These are phyloP conservation scores for Tachyglossus aculeatus DNA, from an alignment of 2,797 vertebrate genomes.

Conservation along the genomic window DNA sequence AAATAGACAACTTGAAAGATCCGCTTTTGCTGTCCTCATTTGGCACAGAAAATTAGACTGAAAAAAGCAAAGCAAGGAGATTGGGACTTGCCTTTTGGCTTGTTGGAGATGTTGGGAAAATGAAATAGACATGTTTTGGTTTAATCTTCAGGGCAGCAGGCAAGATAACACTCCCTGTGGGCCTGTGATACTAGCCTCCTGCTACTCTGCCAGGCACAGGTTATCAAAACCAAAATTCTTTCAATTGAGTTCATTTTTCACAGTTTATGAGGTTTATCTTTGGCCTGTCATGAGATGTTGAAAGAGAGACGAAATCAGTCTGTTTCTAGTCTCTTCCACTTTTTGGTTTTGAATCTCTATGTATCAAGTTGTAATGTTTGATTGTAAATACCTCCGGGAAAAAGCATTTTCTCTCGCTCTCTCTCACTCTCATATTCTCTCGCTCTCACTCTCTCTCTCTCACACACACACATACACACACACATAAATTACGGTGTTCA, in stretches of 20 bases:
- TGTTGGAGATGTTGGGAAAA: slow-evolving; percentile 38
- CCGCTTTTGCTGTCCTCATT: background rate
- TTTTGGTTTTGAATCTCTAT: slow-evolving; percentile 12
- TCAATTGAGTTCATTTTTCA: slow-evolving; percentile 46
- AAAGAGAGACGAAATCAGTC: slow-evolving; percentile 37
- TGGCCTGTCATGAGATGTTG: slow-evolving; percentile 45
- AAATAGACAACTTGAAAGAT: too few species aligned
- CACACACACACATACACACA: background rate
- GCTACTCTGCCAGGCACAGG: slow-evolving; percentile 37
- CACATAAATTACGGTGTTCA: background rate
- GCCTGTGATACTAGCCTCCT: slow-evolving; percentile 36
- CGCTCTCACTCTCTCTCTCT: too few species aligned
- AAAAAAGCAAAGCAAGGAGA: background rate
- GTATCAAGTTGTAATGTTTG: slow-evolving; percentile 7
- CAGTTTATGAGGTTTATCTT: slow-evolving; percentile 61
- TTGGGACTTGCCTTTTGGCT: slow-evolving; percentile 25
- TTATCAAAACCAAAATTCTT: slow-evolving; percentile 50
- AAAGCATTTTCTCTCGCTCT: too few species aligned
- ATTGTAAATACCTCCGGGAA: slow-evolving; percentile 7
- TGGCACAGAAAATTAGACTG: slow-evolving; percentile 10
- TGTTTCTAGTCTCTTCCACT: slow-evolving; percentile 39
- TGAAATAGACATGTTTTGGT: slow-evolving; percentile 35
- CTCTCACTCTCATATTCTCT: too few species aligned
- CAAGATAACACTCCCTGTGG: slow-evolving; percentile 33
- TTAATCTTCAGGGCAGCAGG: slow-evolving; percentile 47